Conservation (phyloP, 2,888 invertebrate genomes). For the Phymatocera aterrima region DNA sequence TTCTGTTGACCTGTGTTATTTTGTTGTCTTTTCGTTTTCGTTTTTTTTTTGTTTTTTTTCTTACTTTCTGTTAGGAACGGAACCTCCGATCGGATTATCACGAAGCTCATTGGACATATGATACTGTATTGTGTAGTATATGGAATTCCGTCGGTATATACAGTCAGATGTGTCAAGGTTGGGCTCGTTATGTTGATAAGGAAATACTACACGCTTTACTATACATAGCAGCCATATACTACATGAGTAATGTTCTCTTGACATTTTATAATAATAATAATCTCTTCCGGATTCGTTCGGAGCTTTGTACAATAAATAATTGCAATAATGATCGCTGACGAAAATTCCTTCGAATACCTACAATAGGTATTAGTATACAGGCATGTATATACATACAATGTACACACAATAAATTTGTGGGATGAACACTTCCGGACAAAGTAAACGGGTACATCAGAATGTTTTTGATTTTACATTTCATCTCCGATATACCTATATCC, state of each 20-base stretch:
- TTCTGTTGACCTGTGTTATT: too few species aligned
- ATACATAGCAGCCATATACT: too few species aligned
- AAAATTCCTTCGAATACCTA: neutral
- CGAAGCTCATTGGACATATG: neutral
- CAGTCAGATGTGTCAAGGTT: conserved; percentile 36
- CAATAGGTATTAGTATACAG: neutral
- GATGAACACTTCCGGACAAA: too few species aligned
- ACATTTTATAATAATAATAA: conserved; percentile 38
- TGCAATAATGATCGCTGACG: neutral
- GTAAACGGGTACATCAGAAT: too few species aligned
- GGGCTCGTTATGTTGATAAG: neutral
- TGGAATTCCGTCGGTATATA: neutral
- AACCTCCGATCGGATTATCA: neutral
- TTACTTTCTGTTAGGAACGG: neutral
- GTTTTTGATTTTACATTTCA: too few species aligned
- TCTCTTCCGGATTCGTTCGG: conserved; percentile 18
- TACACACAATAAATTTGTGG: too few species aligned
- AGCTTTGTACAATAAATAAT: neutral
- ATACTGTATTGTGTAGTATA: neutral
- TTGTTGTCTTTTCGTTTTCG: neutral
- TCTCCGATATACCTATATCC: too few species aligned
- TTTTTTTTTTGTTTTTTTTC: neutral
- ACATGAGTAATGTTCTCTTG: too few species aligned
- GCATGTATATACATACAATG: too few species aligned
- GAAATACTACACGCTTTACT: too few species aligned